Evolutionary conservation across 2,888 invertebrate species (phyloP), one percentile per base, ranked within the genome.

Genomic region (Ditylenchus weischeri): DNA sequence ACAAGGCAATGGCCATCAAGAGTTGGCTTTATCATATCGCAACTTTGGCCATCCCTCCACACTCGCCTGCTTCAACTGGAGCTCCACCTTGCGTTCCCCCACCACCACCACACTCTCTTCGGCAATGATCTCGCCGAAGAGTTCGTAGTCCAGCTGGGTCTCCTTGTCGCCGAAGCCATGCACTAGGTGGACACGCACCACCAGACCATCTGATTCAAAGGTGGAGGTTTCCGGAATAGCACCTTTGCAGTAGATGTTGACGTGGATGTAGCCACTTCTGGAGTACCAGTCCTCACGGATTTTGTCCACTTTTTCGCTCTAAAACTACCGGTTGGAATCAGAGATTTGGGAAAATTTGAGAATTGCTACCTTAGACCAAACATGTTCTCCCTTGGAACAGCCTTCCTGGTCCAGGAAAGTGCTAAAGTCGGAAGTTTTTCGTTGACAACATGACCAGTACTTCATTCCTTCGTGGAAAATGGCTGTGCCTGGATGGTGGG

Each of bases 361-460:
- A 71, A 48, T 29, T 29, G 29, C 29, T 68, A 84, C 86, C 85
- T 90, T 89, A 86, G 63, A 86, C 94, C 95, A 98, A 69, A 89
- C 86, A 85, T 98, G 98, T 60, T 87, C 87, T 7, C 93, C 95
- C 67, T 87, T 86, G 6, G 88, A 87, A 83, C 98, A 99, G 0
- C 98, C 98, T 62, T 88, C 89, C 86, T 96, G 96, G 65, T 89
- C 90, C 66, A 98, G 86, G 83, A 98, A 99, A 1, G 88, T 88
- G 66, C 90, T 88, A 83, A 99, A 99, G 83, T 99, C 96, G 0
- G 91, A 89, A 0, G 96, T 96, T 81, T 90, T 89, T 80, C 90
- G 90, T 78, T 90, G 89, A 83, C 98, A 98, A 83, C 98, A 99
- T 0, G 76, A 73, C 79, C 80, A 81, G 63, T 74, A 81, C 62